Evolutionary conservation across 2,888 invertebrate species (phyloP), one percentile per base, ranked within the genome.

Genomic region (Hydrotaea cyrtoneurina): DNA sequence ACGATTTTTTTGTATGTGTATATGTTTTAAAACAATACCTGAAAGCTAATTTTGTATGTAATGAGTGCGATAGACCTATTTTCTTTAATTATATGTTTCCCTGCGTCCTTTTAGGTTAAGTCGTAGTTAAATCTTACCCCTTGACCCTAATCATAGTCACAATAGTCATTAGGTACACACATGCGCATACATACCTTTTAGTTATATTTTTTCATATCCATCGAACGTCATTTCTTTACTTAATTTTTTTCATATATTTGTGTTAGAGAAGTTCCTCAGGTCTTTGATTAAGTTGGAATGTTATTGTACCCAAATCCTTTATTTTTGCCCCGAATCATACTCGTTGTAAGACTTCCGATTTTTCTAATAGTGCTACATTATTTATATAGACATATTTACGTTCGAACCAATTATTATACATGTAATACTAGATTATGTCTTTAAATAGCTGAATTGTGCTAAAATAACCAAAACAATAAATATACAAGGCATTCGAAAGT

Each of bases 231-330:
- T 78, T 72, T 66, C 39, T 19, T 39, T 55, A 46, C 19, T 66
- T 46, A 19, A 43, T 64, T 77, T 17, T 53, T 19, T 46, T 39
- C n/a, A 7, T 39, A 57, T 50, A 36, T 72, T 72, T 81, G 43
- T 71, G 77, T 74, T 82, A 80, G 77, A 71, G 26, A 73, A 80
- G 62, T 82, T 85, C 74, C 85, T 82, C 82, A 85, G 79, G 82
- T 85, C 57, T 80, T 21, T 71, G 79, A 73, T 50, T 82, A 79
- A 77, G 76, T 81, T 73, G 78, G 72, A 72, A 75, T 76, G 78
- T 64, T 75, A 75, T 75, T 77, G 23, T 76, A 36, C 53, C 50
- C 50, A n/a, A n/a, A 64, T 50, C 64, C 55, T 19, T 64, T 75
- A 10, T 46, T n/a, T 55, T 53, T 74, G 21, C 26, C 15, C 23